Base-by-base conservation (phyloP, 2,888 invertebrate genomes). In the Macaria liturata region DNA sequence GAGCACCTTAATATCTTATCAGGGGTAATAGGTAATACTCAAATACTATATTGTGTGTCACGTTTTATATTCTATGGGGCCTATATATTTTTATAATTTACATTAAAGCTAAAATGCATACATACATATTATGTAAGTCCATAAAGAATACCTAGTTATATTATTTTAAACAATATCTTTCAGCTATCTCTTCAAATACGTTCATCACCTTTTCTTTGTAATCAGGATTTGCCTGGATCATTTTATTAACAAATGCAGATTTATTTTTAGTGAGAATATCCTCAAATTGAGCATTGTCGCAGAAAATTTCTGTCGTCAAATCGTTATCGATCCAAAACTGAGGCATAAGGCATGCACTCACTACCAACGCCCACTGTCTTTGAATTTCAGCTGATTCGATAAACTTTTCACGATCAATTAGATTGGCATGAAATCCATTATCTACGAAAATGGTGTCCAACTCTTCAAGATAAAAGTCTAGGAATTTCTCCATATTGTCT, bases 401-500 rank as follows among this genome's bases (percentile, higher is more conserved):
- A 67, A 94, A 94, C 46, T 87, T 79, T 2, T 81, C 53, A 59
- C 82, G 81, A 0, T 87, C 70, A 8, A 94, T 69, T 57, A 93
- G 72, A 9, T 83, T 76, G 6, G 92, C 75, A 44, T 83, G 57
- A 1, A 95, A 67, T 7, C 77, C 71, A 49, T 91, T 74, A 4
- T 74, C 73, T 5, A 64, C 57, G 0, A 95, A 78, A 63, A 92
- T 85, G 43, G 72, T 70, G 9, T 73, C 64, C 59, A 95, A 80
- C 64, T 86, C 84, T 40, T 83, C 69, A 67, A 94, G 93, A 76
- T 95, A 96, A 61, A 90, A 86, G 54, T 91, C 78, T 30, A 95
- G 67, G 58, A 95, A 88, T 4, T 74, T 74, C 0, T 72, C 61
- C 20, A 93, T 80, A 69, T 94, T 84, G n/a, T 81, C 68, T 64